Evolutionary conservation across 1,140 invertebrate species (phyloP).

Genomic region (Drosophila dunni): DNA sequence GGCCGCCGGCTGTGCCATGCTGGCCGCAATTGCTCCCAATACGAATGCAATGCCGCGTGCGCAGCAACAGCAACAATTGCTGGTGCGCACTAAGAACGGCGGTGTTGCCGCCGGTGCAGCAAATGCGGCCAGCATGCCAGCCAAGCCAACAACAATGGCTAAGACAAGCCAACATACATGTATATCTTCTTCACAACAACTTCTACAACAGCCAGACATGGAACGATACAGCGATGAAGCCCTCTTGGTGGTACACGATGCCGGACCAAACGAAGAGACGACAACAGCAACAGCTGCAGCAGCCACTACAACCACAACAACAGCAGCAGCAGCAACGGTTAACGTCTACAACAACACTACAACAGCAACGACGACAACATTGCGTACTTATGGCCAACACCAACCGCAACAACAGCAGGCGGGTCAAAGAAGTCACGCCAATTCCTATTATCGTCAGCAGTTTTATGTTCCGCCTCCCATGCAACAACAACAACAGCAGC

Average conservation of each 20-base stretch:
- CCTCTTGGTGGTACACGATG: neutral
- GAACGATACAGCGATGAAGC: constrained; percentile 22
- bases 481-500: constrained; percentile 77
- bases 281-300: neutral
- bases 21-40: constrained; percentile 71
- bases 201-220: constrained; percentile 68
- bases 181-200: constrained; percentile 72
- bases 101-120: constrained; percentile 37
- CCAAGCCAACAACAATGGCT: constrained; percentile 52
- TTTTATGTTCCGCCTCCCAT: constrained; percentile 82
- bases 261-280: constrained; percentile 24
- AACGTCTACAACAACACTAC: neutral
- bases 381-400: constrained; percentile 17
- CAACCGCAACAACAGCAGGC: constrained; percentile 16
- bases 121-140: constrained; percentile 72
- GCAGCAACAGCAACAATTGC: constrained; percentile 25
- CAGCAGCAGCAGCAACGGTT: neutral
- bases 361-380: constrained; percentile 1
- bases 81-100: constrained; percentile 25
- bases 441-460: constrained; percentile 73
- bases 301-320: neutral
- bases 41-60: constrained; percentile 40
- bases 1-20: constrained; percentile 70
- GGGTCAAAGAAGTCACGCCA: constrained; percentile 45
- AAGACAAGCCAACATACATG: constrained; percentile 70